phyloP scores from a whole-genome alignment of 2,888 invertebrate species.

The Uropetala carovei region DNA sequence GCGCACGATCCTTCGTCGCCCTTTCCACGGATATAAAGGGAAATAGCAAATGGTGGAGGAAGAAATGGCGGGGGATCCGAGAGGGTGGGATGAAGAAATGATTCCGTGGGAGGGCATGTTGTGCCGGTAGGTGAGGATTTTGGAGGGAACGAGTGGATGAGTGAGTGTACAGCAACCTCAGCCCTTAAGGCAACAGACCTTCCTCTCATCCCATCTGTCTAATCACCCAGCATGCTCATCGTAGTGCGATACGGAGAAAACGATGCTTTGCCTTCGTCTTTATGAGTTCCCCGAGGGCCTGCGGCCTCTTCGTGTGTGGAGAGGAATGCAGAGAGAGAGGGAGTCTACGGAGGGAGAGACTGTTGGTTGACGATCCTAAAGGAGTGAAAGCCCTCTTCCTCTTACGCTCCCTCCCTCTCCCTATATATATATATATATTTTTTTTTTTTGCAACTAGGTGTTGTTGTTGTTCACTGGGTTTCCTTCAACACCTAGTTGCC shows the following conservation, averaged over 20 bases:
- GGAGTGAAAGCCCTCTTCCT: neutral
- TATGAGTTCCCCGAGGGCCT: slow-evolving; percentile 55
- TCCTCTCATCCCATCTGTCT: slow-evolving; percentile 12
- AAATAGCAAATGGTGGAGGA: neutral
- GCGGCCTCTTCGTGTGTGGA: slow-evolving; percentile 28
- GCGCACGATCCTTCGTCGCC: slow-evolving; percentile 22
- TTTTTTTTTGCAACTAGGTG: neutral
- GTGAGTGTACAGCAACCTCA: slow-evolving; percentile 22
- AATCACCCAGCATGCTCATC: slow-evolving; percentile 44
- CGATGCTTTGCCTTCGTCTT: slow-evolving; percentile 35
- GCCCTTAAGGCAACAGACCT: slow-evolving; percentile 28
- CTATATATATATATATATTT: neutral
- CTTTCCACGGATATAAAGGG: neutral
- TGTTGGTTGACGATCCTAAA: slow-evolving; percentile 23
- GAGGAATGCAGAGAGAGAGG: slow-evolving; percentile 16
- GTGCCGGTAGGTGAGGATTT: slow-evolving; percentile 10
- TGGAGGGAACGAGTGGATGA: neutral
- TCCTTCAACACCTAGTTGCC: too few species aligned
- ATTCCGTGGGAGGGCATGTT: neutral
- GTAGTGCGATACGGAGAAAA: slow-evolving; percentile 25
- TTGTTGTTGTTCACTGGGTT: too few species aligned
- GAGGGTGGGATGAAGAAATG: neutral
- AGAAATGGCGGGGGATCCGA: neutral
- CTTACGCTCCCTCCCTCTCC: neutral
- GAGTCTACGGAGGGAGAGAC: neutral